These are phyloP conservation scores for Podarcis muralis DNA, from an alignment of 2,113 vertebrate species.

Conservation along the genomic window DNA sequence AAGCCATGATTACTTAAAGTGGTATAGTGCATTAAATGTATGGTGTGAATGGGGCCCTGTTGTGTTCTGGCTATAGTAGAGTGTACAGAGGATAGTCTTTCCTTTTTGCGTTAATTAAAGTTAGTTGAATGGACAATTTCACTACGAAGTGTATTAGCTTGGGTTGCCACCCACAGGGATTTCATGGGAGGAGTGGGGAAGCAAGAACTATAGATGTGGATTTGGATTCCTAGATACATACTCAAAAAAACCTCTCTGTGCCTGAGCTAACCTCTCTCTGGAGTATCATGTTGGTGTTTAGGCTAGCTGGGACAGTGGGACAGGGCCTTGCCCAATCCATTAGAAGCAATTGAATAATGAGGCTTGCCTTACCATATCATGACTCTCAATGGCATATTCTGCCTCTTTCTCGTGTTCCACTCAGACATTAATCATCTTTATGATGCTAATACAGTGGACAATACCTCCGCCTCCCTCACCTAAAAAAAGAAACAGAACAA, in stretches of 20 bases:
- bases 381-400: neutral
- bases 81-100: neutral
- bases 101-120: neutral
- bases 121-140: neutral
- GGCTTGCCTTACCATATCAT: slow-evolving; percentile 56
- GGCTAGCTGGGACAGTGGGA: neutral
- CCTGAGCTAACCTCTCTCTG: neutral
- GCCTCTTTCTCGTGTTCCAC: neutral
- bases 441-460: fast-evolving
- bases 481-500: neutral
- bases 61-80: neutral
- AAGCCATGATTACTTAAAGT: too few species aligned
- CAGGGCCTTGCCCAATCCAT: neutral
- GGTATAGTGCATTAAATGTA: neutral
- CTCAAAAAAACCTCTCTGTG: too few species aligned
- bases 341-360: fast-evolving
- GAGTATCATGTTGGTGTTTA: neutral
- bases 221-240: neutral
- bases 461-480: neutral
- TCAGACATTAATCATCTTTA: neutral
- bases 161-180: neutral
- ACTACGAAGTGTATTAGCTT: neutral
- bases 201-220: neutral
- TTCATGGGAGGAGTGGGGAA: neutral
- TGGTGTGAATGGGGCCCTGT: too few species aligned